These are phyloP conservation scores for Melikaiella ostensackeni DNA, from an alignment of 2,888 invertebrate genomes.

Conservation along the genomic window DNA sequence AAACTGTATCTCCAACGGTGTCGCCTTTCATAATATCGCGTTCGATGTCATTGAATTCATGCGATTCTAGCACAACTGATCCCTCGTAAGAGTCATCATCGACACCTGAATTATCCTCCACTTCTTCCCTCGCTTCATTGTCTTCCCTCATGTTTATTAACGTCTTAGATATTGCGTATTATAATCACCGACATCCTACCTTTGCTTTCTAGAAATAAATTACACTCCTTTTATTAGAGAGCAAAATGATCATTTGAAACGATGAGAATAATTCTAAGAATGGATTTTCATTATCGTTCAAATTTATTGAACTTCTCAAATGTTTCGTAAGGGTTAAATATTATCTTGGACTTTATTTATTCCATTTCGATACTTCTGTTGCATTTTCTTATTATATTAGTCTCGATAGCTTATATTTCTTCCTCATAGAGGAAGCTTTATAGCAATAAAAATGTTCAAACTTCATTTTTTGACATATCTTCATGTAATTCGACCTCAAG, in stretches of 20 bases:
- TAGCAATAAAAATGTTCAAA: no score
- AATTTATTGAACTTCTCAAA: no score
- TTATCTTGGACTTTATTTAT: no score
- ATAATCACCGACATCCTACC: not conserved
- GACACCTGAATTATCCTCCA: constrained; percentile 10
- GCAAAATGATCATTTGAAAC: not conserved
- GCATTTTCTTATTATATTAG: no score
- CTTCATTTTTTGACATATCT: no score
- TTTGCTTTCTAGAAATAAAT: not conserved
- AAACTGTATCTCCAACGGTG: constrained; percentile 88
- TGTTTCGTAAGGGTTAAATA: no score
- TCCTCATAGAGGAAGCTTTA: no score
- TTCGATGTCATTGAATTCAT: constrained; percentile 73
- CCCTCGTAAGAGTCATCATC: constrained; percentile 42
- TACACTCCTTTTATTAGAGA: not conserved
- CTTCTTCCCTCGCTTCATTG: constrained; percentile 18
- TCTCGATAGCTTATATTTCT: no score
- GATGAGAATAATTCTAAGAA: not conserved
- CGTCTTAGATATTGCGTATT: not conserved
- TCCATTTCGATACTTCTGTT: no score
- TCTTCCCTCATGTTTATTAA: constrained; percentile 14
- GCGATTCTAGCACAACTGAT: constrained; percentile 57
- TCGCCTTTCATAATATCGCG: constrained; percentile 83
- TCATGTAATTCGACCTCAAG: no score
- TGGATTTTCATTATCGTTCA: not conserved